Conservation (phyloP, 1,140 invertebrate species). For the Pseudomyrmex sp. region DNA sequence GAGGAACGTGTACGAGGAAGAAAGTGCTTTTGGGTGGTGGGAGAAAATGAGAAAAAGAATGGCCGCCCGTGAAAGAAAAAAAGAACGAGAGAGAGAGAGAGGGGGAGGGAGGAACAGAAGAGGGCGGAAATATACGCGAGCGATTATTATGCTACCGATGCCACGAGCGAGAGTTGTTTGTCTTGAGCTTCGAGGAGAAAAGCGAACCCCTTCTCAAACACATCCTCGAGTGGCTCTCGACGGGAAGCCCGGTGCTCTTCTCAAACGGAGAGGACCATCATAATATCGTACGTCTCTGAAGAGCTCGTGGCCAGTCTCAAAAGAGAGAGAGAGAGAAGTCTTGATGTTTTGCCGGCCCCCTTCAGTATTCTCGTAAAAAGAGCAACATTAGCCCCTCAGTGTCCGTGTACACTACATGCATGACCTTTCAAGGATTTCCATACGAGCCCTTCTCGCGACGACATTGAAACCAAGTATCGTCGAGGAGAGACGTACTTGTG, state of each 20-base stretch:
- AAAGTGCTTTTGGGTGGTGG: constrained; percentile 22
- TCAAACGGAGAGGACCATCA: constrained; percentile 74
- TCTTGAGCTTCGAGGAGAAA: constrained; percentile 77
- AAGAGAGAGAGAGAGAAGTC: constrained; percentile 59
- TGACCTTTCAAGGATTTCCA: constrained; percentile 72
- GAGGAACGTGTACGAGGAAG: constrained; percentile 49
- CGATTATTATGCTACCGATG: constrained; percentile 78
- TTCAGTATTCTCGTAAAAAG: constrained; percentile 66
- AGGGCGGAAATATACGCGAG: constrained; percentile 53
- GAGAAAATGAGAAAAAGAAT: constrained; percentile 44
- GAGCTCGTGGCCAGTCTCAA: constrained; percentile 69
- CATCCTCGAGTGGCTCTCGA: constrained; percentile 78
- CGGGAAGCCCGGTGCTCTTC: constrained; percentile 77
- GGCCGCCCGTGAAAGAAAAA: neutral
- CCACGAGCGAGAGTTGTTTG: constrained; percentile 74
- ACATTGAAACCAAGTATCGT: constrained; percentile 35
- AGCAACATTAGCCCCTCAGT: constrained; percentile 64
- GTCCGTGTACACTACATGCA: constrained; percentile 64
- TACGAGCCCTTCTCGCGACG: constrained; percentile 41
- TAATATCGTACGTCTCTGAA: constrained; percentile 77
- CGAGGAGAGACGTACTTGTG: constrained; percentile 4
- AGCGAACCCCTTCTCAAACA: constrained; percentile 77
- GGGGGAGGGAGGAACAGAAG: no score
- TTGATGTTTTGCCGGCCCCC: constrained; percentile 79
- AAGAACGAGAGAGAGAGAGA: neutral